Percentiles rank a stretch among this genome's conserved stretches.
Conservation (phyloP, 2,797 vertebrate genomes). For the Clarias pachynema region DNA sequence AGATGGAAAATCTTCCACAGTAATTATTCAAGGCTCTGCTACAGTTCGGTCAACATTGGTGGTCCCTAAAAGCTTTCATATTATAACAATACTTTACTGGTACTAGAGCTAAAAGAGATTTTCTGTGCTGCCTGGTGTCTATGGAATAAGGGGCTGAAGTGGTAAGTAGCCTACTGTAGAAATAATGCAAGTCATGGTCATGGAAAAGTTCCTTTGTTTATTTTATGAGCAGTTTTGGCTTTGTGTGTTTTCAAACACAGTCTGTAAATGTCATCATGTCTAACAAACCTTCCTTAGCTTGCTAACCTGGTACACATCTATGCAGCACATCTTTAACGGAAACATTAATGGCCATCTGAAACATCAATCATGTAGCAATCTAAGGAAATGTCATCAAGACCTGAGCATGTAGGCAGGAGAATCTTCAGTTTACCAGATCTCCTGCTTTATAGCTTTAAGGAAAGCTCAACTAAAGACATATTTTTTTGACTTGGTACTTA, state of each 20-base stretch:
- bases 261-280: conserved; percentile 23
- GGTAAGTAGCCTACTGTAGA: background rate
- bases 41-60: conserved; percentile 36
- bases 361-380: conserved; percentile 22
- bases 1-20: conserved; percentile 48
- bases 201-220: conserved; percentile 35
- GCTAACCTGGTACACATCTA: background rate
- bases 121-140: conserved; percentile 12
- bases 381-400: conserved; percentile 38
- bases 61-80: conserved; percentile 38
- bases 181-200: conserved; percentile 27
- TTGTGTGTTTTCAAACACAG: conserved; percentile 22
- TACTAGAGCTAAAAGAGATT: conserved; percentile 34
- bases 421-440: background rate
- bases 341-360: conserved; percentile 19
- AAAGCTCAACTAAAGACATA: background rate
- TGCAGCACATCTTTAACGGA: background rate
- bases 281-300: conserved; percentile 3
- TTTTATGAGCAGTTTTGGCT: conserved; percentile 35
- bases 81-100: conserved; percentile 37
- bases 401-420: conserved; percentile 26
- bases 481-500: background rate
- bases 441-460: conserved; percentile 28
- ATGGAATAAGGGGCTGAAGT: conserved; percentile 10
- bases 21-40: conserved; percentile 29